Evolutionary conservation across 2,888 invertebrate genomes (phyloP), one percentile per base, ranked within the genome.

Genomic region (Drosophila siamana): DNA sequence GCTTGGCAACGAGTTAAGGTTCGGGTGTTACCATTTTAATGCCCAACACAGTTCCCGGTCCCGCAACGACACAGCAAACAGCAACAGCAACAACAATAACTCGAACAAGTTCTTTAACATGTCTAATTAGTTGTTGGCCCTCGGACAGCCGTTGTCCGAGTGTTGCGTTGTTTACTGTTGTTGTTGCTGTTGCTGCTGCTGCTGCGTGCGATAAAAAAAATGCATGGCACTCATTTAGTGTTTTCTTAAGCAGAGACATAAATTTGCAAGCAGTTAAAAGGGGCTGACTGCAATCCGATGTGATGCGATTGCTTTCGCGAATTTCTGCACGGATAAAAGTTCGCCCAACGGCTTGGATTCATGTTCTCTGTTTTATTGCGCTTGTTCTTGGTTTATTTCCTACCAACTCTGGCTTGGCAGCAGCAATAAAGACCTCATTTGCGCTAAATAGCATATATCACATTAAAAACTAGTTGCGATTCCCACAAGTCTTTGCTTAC

Each of bases 101-200:
- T 66, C 48, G 73, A 79, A 80, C 85, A 80, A 86, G 83, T 83
- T 90, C 90, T 88, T 90, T 90, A 90, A 90, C 90, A 90, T 88
- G 88, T 90, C 90, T 90, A 90, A 90, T 90, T 90, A 90, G 90
- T 90, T 90, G 90, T 90, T 84, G 81, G 71, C 24, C 48, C 56
- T 59, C 36, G 75, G 26, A 50, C 71, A 30, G 13, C 22, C 51
- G 63, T 63, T 78, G 71, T 73, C 70, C 43, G 19, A 41, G 26
- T 59, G 24, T 28, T 33, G 19, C 26, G 24, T 26, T 36, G 50
- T 8, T 22, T 28, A 11, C 22, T 30, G 52, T 36, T 57, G 55
- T 15, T 54, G 48, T 11, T 64, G 19, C 30, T 43, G 13, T 9
- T 44, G 56, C 13, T 40, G 38, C 24, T 59, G 64, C 66, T 74